Conservation (phyloP, 2,113 vertebrate genomes). For the Xiphophorus hellerii region DNA sequence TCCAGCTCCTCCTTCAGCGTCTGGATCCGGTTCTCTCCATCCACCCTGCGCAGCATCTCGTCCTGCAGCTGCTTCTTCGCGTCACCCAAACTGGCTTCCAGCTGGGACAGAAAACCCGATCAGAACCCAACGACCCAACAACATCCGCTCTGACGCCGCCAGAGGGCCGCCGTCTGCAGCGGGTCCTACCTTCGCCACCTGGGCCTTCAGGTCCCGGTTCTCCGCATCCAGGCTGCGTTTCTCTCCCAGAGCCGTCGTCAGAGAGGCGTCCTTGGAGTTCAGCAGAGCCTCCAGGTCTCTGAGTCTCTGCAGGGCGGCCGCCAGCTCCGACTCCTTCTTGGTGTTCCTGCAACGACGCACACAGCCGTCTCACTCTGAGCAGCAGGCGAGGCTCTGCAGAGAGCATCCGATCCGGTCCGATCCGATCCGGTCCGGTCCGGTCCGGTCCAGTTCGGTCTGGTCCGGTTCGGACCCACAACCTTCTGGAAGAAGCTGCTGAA, state of each 20-base stretch:
- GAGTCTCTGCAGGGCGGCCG: conserved; percentile 83
- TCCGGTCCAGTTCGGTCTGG: too few species aligned
- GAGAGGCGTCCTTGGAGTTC: conserved; percentile 89
- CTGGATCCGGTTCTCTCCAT: conserved; percentile 91
- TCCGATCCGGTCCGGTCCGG: too few species aligned
- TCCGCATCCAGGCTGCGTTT: conserved; percentile 88
- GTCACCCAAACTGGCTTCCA: conserved; percentile 83
- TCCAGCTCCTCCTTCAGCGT: conserved; percentile 92
- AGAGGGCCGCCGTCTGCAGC: background rate
- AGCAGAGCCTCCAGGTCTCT: conserved; percentile 92
- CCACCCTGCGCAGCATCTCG: conserved; percentile 91
- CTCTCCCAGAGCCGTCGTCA: conserved; percentile 88
- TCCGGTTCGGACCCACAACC: too few species aligned
- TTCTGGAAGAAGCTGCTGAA: too few species aligned
- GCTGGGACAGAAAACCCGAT: conserved; percentile 60
- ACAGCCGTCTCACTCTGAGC: background rate
- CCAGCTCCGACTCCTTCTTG: conserved; percentile 89
- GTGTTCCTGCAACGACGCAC: conserved; percentile 78
- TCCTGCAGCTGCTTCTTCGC: conserved; percentile 93
- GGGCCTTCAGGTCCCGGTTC: conserved; percentile 84
- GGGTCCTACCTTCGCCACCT: conserved; percentile 86
- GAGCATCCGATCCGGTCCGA: too few species aligned
- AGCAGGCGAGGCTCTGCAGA: too few species aligned
- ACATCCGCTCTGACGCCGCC: too few species aligned
- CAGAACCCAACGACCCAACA: too few species aligned